Percentiles rank a stretch among this genome's conserved stretches.
These are phyloP conservation scores for Zygothrica quintamaculata DNA, from an alignment of 2,888 invertebrate species.

Conservation along the genomic window DNA sequence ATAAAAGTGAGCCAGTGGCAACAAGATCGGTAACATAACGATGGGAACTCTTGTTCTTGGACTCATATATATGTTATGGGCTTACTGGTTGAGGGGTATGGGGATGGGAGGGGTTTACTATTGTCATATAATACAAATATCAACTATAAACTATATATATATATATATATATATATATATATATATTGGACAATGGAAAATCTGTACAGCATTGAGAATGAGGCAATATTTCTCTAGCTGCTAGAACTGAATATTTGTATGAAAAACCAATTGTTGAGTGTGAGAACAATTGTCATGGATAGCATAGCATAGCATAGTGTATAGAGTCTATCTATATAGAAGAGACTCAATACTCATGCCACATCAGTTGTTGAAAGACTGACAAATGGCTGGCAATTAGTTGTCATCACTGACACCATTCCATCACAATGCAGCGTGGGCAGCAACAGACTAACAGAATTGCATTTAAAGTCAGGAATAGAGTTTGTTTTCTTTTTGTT, in stretches of 20 bases:
- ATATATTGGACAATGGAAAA: conserved; percentile 57
- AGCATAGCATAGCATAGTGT: no score
- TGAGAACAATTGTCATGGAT: conserved; percentile 23
- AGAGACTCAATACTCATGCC: conserved; percentile 10
- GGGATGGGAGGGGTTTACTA: not conserved
- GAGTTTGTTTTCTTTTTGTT: no score
- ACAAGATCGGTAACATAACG: not conserved
- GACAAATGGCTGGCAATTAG: conserved; percentile 78
- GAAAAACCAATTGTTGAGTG: conserved; percentile 22
- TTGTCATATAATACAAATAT: conserved; percentile 48
- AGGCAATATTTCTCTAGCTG: conserved; percentile 58
- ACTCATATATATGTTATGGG: not conserved
- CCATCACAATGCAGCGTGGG: conserved; percentile 57
- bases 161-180: no score
- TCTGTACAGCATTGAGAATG: conserved; percentile 58
- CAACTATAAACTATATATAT: conserved; percentile 33
- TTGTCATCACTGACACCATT: conserved; percentile 70
- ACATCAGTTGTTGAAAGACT: conserved; percentile 56
- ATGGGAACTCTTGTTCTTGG: not conserved
- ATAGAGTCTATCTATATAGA: conserved; percentile 4
- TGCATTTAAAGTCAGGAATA: no score
- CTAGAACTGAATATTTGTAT: conserved; percentile 19
- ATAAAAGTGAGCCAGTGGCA: not conserved
- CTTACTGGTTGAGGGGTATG: no score
- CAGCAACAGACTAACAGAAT: not conserved